phyloP scores from a whole-genome alignment of 2,113 vertebrate species.

The Terrapene triunguis region DNA sequence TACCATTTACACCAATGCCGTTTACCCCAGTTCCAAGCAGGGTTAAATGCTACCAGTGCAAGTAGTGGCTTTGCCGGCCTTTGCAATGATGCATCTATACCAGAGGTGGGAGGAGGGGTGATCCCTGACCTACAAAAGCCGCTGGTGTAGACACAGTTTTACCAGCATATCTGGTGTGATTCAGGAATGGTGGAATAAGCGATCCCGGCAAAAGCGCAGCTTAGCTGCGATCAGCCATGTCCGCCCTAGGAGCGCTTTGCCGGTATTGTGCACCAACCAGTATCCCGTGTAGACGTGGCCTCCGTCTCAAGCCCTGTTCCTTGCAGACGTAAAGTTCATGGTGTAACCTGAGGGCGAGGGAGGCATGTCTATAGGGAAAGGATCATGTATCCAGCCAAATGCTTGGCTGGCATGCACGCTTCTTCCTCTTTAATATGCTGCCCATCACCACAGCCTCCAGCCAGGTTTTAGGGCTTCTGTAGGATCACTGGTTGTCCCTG shows the following conservation, averaged over 20 bases:
- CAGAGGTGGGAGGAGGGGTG: background rate
- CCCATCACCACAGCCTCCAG: background rate
- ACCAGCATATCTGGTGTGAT: background rate
- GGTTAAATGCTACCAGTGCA: background rate
- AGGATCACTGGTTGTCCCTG: background rate
- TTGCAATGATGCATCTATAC: background rate
- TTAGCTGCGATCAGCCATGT: background rate
- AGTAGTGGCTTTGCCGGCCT: background rate
- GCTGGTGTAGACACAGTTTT: background rate
- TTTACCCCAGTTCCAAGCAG: background rate
- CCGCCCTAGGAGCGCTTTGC: background rate
- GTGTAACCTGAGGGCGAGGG: background rate
- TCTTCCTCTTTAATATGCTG: background rate
- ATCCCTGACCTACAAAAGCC: background rate
- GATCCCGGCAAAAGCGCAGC: background rate
- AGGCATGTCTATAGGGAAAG: background rate
- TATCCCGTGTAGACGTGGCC: background rate
- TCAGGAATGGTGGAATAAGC: background rate
- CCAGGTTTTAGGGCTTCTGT: background rate
- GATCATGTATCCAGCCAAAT: background rate
- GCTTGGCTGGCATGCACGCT: accelerated
- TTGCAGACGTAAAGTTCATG: background rate
- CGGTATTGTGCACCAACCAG: too few relatives aligned
- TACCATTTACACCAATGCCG: background rate
- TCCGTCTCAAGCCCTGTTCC: background rate